Evolutionary conservation across 2,797 vertebrate genomes (phyloP).

Genomic region (Phalanger gymnotis): DNA sequence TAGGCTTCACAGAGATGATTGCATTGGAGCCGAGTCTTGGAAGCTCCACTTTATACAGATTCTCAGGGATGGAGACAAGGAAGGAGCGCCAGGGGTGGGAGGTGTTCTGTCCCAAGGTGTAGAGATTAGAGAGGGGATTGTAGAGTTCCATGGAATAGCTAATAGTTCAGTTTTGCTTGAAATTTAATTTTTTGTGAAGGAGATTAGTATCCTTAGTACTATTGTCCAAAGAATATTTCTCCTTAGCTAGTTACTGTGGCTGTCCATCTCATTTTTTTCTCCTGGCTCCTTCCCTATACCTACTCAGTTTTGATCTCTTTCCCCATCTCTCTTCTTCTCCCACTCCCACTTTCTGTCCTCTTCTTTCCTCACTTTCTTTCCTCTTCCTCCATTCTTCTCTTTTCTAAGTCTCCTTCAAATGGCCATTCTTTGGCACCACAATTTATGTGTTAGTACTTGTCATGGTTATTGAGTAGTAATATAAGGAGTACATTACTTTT

Average conservation of each 20-base stretch:
- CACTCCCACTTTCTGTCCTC: background rate
- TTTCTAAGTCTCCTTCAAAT: background rate
- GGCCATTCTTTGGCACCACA: background rate
- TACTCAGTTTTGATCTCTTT: background rate
- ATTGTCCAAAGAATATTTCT: background rate
- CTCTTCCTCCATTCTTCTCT: background rate
- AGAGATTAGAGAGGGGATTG: background rate
- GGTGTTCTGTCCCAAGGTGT: background rate
- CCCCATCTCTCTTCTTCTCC: background rate
- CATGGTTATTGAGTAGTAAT: background rate
- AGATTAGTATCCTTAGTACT: background rate
- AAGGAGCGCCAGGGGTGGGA: background rate
- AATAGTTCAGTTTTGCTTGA: background rate
- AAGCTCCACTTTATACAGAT: background rate
- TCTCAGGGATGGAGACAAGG: background rate
- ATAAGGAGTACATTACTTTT: background rate
- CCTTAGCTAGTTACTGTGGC: background rate
- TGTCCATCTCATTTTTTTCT: background rate
- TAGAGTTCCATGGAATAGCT: background rate
- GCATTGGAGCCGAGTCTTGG: background rate
- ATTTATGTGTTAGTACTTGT: background rate
- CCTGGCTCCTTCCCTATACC: background rate
- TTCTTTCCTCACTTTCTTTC: background rate
- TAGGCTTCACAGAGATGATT: background rate
- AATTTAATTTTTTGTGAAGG: background rate